Base-by-base conservation (phyloP, 2,797 vertebrate genomes). In the Protonibea diacanthus region DNA sequence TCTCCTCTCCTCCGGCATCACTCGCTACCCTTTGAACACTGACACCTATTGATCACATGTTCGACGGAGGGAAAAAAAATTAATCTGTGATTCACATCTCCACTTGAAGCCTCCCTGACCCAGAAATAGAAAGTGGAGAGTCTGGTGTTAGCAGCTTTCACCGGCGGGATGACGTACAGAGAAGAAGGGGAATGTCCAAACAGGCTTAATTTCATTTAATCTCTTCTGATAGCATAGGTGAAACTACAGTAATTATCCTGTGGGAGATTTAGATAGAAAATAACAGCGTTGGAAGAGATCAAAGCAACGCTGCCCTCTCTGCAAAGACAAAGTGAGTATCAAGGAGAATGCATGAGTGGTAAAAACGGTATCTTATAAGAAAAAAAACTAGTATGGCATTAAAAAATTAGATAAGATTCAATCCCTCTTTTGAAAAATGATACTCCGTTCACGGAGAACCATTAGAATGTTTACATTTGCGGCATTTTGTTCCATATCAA, bases 381-480 rank as follows among this genome's bases (percentile, higher is more conserved):
- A 73, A 61, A 78, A 83, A 81, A 84, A 74, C 27, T 65, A 71
- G 64, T 74, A 58, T 83, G 82, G 79, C 83, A 57, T 89, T 91
- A 90, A 94, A 93, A 92, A 92, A 93, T 86, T 87, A 94, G 93
- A 91, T 91, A 84, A 89, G 89, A 95, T 94, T 92, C 91, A 92
- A 88, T 93, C 91, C 90, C 85, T 90, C 84, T 89, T 93, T 93
- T 95, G 94, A 96, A 93, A 95, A 95, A 96, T 95, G 89, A 94
- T 88, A 48, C 86, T 83, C 75, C 20, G 86, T 89, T 94, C 90
- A 81, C 81, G 53, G 93, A 93, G 92, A 94, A 94, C 94, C 94
- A 96, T 95, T 95, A 94, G 92, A 95, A 93, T 95, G 95, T 96
- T 96, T 96, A 95, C 94, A 95, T 95, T 95, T 94, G 89, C 87